These are phyloP conservation scores for Ypsolopha scabrella DNA, from an alignment of 2,888 invertebrate species.

Conservation along the genomic window DNA sequence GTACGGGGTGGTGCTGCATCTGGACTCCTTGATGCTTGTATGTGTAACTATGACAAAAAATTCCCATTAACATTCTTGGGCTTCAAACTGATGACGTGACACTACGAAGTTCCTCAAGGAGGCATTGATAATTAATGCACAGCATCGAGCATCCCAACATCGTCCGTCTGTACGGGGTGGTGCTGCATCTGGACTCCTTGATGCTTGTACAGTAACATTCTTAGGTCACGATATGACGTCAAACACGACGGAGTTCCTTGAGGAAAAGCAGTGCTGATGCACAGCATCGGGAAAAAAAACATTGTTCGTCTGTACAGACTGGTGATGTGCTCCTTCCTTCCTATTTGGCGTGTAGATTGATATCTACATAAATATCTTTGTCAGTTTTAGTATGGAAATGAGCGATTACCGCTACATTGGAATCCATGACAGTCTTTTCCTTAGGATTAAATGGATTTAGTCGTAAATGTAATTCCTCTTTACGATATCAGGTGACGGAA, in stretches of 20 bases:
- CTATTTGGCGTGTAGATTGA: slow-evolving; percentile 82
- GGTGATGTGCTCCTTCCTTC: slow-evolving; percentile 96
- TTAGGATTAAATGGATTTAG: too few relatives aligned
- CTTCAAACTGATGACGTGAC: slow-evolving; percentile 94
- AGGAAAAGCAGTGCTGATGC: slow-evolving; percentile 99
- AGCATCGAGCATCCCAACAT: slow-evolving; percentile 97
- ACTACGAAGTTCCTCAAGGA: slow-evolving; percentile 98
- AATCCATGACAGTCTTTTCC: too few relatives aligned
- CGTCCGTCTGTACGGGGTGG: slow-evolving; percentile 97
- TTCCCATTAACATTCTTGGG: slow-evolving; percentile 97
- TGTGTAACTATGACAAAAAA: too few relatives aligned
- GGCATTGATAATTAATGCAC: slow-evolving; percentile 98
- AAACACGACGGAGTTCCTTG: slow-evolving; percentile 96
- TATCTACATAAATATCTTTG: too few relatives aligned
- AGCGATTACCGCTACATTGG: too few relatives aligned
- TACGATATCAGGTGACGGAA: slow-evolving; percentile 83
- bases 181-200: slow-evolving; percentile 89
- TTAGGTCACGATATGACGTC: slow-evolving; percentile 95
- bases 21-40: too few relatives aligned
- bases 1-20: too few relatives aligned
- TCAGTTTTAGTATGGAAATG: too few relatives aligned
- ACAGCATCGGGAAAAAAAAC: slow-evolving; percentile 95
- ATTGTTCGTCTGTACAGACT: slow-evolving; percentile 95
- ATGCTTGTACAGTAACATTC: slow-evolving; percentile 92
- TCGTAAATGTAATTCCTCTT: neutral